Evolutionary conservation across 2,113 vertebrate species (phyloP).

Genomic region (Lampris incognitus): DNA sequence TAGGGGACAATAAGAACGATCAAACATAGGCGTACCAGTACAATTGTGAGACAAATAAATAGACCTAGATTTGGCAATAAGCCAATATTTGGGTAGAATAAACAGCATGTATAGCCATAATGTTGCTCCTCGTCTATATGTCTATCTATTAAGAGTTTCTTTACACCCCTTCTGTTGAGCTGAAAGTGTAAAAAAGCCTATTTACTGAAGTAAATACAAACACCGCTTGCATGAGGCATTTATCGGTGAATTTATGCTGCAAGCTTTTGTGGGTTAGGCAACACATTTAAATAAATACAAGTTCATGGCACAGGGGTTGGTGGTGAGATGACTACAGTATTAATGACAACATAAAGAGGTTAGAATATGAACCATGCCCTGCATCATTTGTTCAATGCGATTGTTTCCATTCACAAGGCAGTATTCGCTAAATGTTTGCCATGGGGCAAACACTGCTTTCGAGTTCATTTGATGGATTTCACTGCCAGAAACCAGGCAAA

Average conservation of each 20-base stretch:
- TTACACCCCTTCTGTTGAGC: no score
- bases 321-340: neutral
- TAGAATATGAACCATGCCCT: neutral
- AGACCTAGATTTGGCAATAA: no score
- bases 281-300: neutral
- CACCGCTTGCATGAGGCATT: neutral
- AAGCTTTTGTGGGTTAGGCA: neutral
- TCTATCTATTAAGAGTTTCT: no score
- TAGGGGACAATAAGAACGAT: neutral
- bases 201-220: neutral
- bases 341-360: neutral
- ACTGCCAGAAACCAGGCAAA: constrained; percentile 7
- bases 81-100: no score
- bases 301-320: neutral
- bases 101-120: no score
- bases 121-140: no score
- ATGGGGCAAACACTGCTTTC: neutral
- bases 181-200: no score
- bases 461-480: neutral
- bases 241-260: neutral
- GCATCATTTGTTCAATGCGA: neutral
- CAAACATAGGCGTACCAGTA: neutral
- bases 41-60: no score
- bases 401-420: neutral
- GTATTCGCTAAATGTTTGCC: neutral